Base-by-base conservation (phyloP, 1,140 invertebrate species). In the Drosophila parabipectinata region DNA sequence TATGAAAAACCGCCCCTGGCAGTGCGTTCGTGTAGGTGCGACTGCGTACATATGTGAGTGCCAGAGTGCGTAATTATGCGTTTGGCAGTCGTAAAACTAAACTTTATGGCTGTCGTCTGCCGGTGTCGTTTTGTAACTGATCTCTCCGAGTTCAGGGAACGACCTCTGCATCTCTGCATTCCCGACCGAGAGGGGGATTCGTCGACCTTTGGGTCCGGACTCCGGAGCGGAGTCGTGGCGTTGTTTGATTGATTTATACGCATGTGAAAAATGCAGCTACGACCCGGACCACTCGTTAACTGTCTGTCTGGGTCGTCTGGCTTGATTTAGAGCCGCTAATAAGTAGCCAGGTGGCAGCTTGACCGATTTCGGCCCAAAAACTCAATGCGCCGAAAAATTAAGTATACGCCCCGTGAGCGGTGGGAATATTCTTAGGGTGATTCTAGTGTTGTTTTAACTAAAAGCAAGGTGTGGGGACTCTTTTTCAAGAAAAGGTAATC, bases 51-150 rank as follows among this genome's bases (percentile, higher is more conserved):
- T n/a, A 79, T 62, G 62, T 64, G 62, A 63, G 60, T 79, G 58
- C 72, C 72, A 64, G 62, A 63, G 60, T 79, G 63, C 72, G 76
- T 83, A 88, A 87, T 87, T 88, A 88, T 83, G 82, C 71, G 79
- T 79, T 67, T 79, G 50, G 66, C 74, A 78, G 75, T 87, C 83
- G 75, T 87, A 88, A 87, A 87, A 88, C 78, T 79, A 28, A 82
- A 83, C 79, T 88, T 88, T 88, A 85, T 81, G 72, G 51, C 66
- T 60, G 54, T 71, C 66, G 56, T 53, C 72, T 55, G 71, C 41
- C 66, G 64, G 24, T 50, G 56, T 47, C 41, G 47, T 44, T 44
- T 64, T 64, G 72, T 72, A 60, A 69, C 64, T 73, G 48, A 52
- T 45, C 60, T 45, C 60, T 45, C 57, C n/a, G 34, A 44, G 63